These are phyloP conservation scores for Copidosoma floridanum DNA, from an alignment of 1,140 invertebrate species.

Conservation along the genomic window DNA sequence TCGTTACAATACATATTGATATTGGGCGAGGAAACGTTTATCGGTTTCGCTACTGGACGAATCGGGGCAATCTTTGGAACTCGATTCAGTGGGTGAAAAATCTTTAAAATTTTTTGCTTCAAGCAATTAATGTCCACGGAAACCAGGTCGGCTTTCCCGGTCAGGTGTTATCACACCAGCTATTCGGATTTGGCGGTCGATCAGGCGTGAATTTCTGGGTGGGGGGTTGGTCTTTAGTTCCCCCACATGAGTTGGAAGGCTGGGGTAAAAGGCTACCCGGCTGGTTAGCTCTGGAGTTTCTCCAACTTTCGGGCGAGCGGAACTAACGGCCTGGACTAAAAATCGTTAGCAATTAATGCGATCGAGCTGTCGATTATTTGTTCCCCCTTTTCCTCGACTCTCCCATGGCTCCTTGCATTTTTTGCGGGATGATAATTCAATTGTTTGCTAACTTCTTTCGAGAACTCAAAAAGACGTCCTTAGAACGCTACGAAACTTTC, in stretches of 20 bases:
- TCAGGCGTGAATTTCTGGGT: conserved; percentile 14
- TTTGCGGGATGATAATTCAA: too few relatives aligned
- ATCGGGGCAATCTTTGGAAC: too few relatives aligned
- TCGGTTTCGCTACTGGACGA: too few relatives aligned
- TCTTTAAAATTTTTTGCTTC: too few relatives aligned
- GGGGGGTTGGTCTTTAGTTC: conserved; percentile 20
- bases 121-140: conserved; percentile 1
- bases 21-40: too few relatives aligned
- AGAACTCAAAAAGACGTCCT: too few relatives aligned
- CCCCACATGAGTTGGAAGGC: too few relatives aligned
- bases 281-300: background rate
- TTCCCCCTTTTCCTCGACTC: background rate
- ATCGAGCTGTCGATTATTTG: background rate
- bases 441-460: background rate
- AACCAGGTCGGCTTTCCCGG: conserved; percentile 8
- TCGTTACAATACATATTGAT: too few relatives aligned
- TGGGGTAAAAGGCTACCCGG: too few relatives aligned
- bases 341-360: conserved; percentile 4
- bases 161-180: conserved; percentile 4
- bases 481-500: too few relatives aligned
- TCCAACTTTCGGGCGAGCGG: background rate
- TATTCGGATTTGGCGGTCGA: conserved; percentile 6
- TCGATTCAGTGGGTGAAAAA: too few relatives aligned
- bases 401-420: too few relatives aligned
- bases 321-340: background rate